Evolutionary conservation across 1,140 invertebrate genomes (phyloP), one percentile per base, ranked within the genome.

Genomic region (Chrysomallon squamiferum): DNA sequence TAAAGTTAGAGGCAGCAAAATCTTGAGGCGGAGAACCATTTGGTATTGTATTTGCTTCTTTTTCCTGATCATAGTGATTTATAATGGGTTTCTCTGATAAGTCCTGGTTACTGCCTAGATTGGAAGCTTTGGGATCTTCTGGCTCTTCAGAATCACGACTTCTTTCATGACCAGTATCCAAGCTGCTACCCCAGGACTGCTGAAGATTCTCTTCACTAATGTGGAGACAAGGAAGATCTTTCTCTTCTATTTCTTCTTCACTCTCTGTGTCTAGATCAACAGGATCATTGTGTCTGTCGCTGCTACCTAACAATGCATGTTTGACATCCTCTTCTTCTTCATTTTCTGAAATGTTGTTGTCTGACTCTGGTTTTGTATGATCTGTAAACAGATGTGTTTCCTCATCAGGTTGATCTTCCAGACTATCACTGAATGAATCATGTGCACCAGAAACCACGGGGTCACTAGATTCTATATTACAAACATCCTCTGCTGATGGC

Each of bases 181-280:
- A 38, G 35, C 35, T 38, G 35, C 35, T 38, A 5, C 35, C 35
- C 5, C 6, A 38, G 35, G 35, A 38, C 35, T 15, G 35, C 13
- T 29, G 52, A 25, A 56, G 11, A 29, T 56, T 29, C 20, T 45
- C 58, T 13, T 59, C 58, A 35, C 58, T 59, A n/a, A 59, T 59
- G 41, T 59, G 20, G 5, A 59, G 27, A 22, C 15, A 18, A 5
- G 58, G 22, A 59, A 43, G 5, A 35, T 30, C 22, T 22, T 59
- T 22, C 25, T 54, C 50, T 54, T 25, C 29, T 27, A 30, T 30
- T 41, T 59, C 33, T 9, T 59, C 58, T 25, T 59, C 58, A 43
- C 32, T 41, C 11, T 59, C 58, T 5, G 33, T 22, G 15, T 58
- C 56, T 25, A 25, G 20, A 29, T 59, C 58, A 20, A 59, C 15